Conservation (phyloP, 2,113 vertebrate species). For the Erythrolamprus reginae region DNA sequence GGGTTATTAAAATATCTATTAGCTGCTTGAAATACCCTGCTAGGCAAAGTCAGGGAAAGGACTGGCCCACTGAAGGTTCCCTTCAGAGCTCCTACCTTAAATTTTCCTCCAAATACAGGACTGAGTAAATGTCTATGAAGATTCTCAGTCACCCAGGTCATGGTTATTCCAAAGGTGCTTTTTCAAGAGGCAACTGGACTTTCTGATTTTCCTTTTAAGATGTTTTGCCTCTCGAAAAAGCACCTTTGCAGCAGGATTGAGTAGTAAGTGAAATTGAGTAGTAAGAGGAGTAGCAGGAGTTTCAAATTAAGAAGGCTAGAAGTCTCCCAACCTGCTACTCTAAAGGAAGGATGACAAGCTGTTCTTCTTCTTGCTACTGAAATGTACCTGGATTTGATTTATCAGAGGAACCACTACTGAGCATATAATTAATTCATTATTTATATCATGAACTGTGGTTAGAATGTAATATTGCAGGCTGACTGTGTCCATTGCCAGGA, state of each 20-base stretch:
- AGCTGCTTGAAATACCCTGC: neutral
- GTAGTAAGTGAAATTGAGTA: neutral
- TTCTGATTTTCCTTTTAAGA: no score
- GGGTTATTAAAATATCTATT: slow-evolving; percentile 3
- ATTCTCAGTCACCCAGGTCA: no score
- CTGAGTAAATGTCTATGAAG: neutral
- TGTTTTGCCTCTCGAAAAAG: no score
- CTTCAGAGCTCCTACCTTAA: neutral
- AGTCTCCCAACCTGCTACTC: neutral
- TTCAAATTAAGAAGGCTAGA: neutral
- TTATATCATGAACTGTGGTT: neutral
- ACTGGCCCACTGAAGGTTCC: neutral
- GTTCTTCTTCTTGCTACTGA: neutral
- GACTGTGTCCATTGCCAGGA: neutral
- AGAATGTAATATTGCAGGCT: neutral
- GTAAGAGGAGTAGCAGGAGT: neutral
- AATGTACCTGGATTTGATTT: neutral
- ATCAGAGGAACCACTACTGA: neutral
- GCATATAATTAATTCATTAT: neutral
- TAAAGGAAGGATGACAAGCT: neutral
- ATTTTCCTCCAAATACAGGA: neutral
- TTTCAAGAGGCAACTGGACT: no score
- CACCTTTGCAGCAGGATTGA: neutral
- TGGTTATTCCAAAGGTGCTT: no score
- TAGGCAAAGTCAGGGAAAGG: neutral